Evolutionary conservation across 2,888 invertebrate species (phyloP).

Genomic region (Seira ritae): DNA sequence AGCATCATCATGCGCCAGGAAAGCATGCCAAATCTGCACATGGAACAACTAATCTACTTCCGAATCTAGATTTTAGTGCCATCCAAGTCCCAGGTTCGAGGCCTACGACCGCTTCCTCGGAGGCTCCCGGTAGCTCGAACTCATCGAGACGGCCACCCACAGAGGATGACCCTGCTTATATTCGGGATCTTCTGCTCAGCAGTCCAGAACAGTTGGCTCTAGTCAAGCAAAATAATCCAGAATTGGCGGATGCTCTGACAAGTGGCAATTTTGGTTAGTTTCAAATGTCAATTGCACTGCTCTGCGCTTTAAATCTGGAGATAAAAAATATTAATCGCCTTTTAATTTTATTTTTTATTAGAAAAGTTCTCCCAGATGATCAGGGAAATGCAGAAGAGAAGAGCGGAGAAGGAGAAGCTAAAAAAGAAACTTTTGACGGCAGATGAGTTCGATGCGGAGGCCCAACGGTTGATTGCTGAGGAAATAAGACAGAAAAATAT

Average conservation of each 20-base stretch:
- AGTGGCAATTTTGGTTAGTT: conserved; percentile 85
- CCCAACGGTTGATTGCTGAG: conserved; percentile 95
- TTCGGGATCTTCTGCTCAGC: conserved; percentile 89
- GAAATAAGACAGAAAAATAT: conserved; percentile 97
- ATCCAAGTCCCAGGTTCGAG: conserved; percentile 81
- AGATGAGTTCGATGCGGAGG: conserved; percentile 96
- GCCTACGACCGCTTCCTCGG: conserved; percentile 36
- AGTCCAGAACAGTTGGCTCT: conserved; percentile 94
- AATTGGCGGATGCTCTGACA: conserved; percentile 91
- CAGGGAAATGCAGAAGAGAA: conserved; percentile 87
- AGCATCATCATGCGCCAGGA: conserved; percentile 75
- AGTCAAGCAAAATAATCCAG: conserved; percentile 94
- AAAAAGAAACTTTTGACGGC: conserved; percentile 92
- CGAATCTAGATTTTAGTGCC: conserved; percentile 88
- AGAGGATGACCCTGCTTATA: conserved; percentile 89
- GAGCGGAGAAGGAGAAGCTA: conserved; percentile 89
- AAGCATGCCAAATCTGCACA: no score
- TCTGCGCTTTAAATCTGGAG: no score
- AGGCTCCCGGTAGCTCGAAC: conserved; percentile 72
- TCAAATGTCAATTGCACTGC: no score
- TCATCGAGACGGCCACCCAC: conserved; percentile 60
- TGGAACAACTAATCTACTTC: conserved; percentile 73
- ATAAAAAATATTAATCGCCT: no score
- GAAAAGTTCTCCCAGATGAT: conserved; percentile 88
- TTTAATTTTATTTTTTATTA: conserved; percentile 75